Base-by-base conservation (phyloP, 2,797 vertebrate species). In the Zenarchopterus dispar region DNA sequence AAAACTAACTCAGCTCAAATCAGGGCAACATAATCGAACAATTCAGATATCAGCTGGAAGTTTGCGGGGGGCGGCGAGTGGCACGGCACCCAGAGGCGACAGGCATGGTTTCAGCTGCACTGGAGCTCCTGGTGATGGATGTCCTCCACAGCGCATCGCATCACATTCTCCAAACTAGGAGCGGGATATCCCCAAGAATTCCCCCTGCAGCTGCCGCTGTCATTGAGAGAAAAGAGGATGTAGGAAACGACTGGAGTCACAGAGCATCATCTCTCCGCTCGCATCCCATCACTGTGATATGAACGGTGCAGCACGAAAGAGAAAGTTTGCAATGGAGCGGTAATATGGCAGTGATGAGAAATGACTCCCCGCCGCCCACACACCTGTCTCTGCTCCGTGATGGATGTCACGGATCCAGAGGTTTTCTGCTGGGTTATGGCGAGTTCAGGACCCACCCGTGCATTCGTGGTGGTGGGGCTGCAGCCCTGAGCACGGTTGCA, bases 351-450 rank as follows among this genome's bases (percentile, higher is more conserved):
- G 49, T 83, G 75, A 84, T 88, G 70, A 74, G 76, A 85, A 56
- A 67, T 53, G 82, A 88, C 85, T 80, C 73, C 81, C 54, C 57
- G 16, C 58, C 81, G 55, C 78, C 85, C 82, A 88, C 86, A 73
- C 78, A 77, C 78, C 83, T 84, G 78, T 85, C 85, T 86, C 21
- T 45, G 13, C 41, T 61, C 60, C 19, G 46, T 83, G 78, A 89
- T 77, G 79, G 81, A 84, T 90, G 85, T 77, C 58, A 84, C 87
- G 79, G 81, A 82, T 77, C 76, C 75, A 70, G 56, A 84, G 77
- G 78, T 68, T 74, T 21, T 56, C 45, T 73, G 62, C 67, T 59
- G 45, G 54, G 5, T 28, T 15, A 7, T 22, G 73, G 36, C 61
- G 81, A 59, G 74, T 85, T 78, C 74, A 77, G 65, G 62, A 5